A percentile compares a stretch with the other conserved stretches of the same genome.
Evolutionary conservation across 37 sponge, comb jelly and placozoan species (phyloP).

Genomic region (Ianthella basta): DNA sequence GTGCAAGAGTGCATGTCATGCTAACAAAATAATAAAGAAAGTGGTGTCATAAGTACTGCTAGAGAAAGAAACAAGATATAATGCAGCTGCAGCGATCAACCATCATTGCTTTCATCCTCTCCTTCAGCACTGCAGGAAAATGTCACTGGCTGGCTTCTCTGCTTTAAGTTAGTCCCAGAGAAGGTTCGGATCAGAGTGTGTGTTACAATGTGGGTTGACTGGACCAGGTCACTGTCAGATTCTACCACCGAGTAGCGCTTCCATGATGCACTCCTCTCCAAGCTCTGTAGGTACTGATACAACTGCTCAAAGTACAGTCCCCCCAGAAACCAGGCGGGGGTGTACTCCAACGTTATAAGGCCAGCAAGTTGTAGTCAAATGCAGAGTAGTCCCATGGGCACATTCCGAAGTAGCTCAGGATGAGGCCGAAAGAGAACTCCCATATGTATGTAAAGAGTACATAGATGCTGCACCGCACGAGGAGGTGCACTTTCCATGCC

Average conservation of each 20-base stretch:
- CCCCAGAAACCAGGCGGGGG: slow-evolving; percentile 76
- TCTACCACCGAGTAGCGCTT: slow-evolving; percentile 19
- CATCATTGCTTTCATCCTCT: no score
- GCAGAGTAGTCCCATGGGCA: slow-evolving; percentile 83
- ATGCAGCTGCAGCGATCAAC: no score
- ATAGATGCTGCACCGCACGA: slow-evolving; percentile 48
- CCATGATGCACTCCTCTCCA: slow-evolving; percentile 66
- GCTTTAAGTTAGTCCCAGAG: no score
- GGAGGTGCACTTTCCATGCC: slow-evolving; percentile 36
- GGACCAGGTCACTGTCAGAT: no score
- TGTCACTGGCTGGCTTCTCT: no score
- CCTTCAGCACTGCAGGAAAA: no score
- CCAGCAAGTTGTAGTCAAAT: slow-evolving; percentile 70
- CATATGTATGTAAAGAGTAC: slow-evolving; percentile 61
- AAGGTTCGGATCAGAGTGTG: no score
- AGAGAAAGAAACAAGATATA: no score
- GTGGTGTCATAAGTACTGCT: no score
- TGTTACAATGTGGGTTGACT: no score
- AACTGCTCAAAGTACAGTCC: slow-evolving; percentile 72
- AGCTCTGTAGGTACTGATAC: slow-evolving; percentile 37
- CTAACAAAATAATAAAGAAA: no score
- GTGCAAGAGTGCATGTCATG: no score
- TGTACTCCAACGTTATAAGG: slow-evolving; percentile 87
- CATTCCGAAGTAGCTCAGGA: slow-evolving; percentile 62
- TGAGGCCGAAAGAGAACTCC: slow-evolving; percentile 68